Base-by-base conservation (phyloP, 2,797 vertebrate species). In the Prunella strophiata region DNA sequence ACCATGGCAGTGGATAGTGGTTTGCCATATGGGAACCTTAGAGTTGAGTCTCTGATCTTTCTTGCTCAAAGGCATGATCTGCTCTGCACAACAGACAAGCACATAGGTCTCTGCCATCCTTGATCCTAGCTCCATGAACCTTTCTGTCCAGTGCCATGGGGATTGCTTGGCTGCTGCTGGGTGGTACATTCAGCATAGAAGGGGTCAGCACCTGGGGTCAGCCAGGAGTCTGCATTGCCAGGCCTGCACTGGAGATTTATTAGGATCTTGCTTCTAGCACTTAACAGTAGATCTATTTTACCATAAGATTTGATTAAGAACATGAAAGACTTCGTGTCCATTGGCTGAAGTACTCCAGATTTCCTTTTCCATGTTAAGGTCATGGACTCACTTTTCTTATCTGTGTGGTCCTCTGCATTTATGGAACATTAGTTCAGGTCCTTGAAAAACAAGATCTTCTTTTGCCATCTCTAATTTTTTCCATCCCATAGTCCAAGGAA, bases 131-230 rank as follows among this genome's bases (percentile, higher is more conserved):
- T 89, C 36, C 20, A 3, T 11, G 45, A n/a, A 38, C 4, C 13
- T 70, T 84, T 84, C 27, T 57, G 27, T 36, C 34, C 2, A 10
- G 22, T 45, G 18, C 19, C 1, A 1, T 0, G 0, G 51, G 29
- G 45, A 50, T 13, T 0, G 0, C 10, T 14, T 2, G 3, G 15
- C n/a, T 70, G 71, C 51, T 75, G 22, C 59, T 0, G 0, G n/a
- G 16, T 15, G 68, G 7, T n/a, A 26, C 15, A 3, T 45, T 13
- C 43, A 52, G 29, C 29, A 11, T 0, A 3, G 32, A 18, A 13
- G 21, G 34, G 23, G 8, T 0, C 0, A 0, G 42, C 50, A 93
- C 7, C 13, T 5, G 10, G 15, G 15, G 2, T n/a, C 29, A 71
- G 20, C 16, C 43, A 55, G 48, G 38, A 23, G 7, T 22, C 47